Evolutionary conservation across 92 coral and sea anemone genomes (phyloP), one percentile per base, ranked within the genome.

Genomic region (Epizoanthus ramosus): DNA sequence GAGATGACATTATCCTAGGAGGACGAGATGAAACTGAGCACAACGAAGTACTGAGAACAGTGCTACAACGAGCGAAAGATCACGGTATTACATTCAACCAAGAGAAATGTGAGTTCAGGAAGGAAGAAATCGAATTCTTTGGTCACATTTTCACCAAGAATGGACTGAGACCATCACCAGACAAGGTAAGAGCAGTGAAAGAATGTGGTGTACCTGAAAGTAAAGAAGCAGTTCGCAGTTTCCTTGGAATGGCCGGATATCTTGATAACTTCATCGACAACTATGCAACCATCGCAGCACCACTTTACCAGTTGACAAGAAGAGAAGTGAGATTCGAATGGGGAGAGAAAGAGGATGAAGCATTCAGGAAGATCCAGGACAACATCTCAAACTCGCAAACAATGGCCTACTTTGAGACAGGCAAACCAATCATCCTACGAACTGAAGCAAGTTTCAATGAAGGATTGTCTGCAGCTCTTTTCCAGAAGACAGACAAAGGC

Each of bases 231-330:
- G 80, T 88, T 74, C 10, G 37, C 56, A 81, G 70, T 13, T 84
- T 88, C 31, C 85, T 92, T 0, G 89, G 89, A 23, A 87, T 90
- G 91, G 82, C 91, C 25, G 91, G 93, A 35, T 35, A 35, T 4
- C 39, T 35, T 2, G 39, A 35, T 4, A 35, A 35, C 39, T 35
- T 37, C 79, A 75, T 87, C 8, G 83, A 81, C 86, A 87, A 47
- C 83, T 81, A 88, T 39, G 90, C 92, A 82, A 50, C 84, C 85
- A 74, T 88, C 14, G 88, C 94, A 74, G 86, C 82, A 71, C 94
- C 88, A 21, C 43, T 37, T 5, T 37, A 37, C 4, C 43, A 37
- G 3, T 3, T 37, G 5, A 37, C 43, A 37, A 37, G 43, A 37
- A 1, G 43, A 37, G 43, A 37, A 5, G 3, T 5, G 3, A 37